Percentiles rank a stretch among this genome's conserved stretches.
These are phyloP conservation scores for Orgyia antiqua DNA, from an alignment of 2,888 invertebrate genomes.

Conservation along the genomic window DNA sequence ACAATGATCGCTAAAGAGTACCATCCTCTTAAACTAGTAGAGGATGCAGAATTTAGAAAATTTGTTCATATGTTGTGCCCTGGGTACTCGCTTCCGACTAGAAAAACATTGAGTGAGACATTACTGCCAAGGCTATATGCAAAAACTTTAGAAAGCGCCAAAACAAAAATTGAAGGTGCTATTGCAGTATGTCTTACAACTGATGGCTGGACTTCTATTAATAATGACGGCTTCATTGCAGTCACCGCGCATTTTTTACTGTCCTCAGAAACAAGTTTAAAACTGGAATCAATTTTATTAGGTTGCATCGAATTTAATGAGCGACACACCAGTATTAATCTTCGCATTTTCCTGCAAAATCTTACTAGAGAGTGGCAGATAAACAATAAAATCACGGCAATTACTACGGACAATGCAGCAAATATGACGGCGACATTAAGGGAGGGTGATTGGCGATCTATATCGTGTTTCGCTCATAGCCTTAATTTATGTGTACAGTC, in stretches of 20 bases:
- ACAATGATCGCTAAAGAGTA: neutral
- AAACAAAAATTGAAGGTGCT: neutral
- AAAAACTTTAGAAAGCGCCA: neutral
- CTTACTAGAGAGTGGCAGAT: neutral
- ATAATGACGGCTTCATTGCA: slow-evolving; percentile 6
- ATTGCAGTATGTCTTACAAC: slow-evolving; percentile 4
- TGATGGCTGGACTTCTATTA: slow-evolving; percentile 5
- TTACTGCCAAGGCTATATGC: slow-evolving; percentile 3
- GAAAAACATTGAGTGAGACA: slow-evolving; percentile 5
- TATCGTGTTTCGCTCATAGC: neutral
- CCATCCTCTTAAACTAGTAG: neutral
- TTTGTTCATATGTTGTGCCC: slow-evolving; percentile 2
- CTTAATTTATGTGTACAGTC: neutral
- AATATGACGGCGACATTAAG: neutral
- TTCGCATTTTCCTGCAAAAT: neutral
- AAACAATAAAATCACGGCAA: neutral
- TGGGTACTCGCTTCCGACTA: slow-evolving; percentile 4
- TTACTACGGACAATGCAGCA: neutral
- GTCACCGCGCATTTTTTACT: slow-evolving; percentile 7
- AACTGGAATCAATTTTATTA: neutral
- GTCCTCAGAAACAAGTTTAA: neutral
- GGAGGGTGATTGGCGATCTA: neutral
- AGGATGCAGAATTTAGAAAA: slow-evolving; percentile 4
- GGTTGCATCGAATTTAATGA: slow-evolving; percentile 6
- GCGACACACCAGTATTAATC: slow-evolving; percentile 5